Conservation (phyloP, 2,113 vertebrate genomes). For the Ageneiosus marmoratus region DNA sequence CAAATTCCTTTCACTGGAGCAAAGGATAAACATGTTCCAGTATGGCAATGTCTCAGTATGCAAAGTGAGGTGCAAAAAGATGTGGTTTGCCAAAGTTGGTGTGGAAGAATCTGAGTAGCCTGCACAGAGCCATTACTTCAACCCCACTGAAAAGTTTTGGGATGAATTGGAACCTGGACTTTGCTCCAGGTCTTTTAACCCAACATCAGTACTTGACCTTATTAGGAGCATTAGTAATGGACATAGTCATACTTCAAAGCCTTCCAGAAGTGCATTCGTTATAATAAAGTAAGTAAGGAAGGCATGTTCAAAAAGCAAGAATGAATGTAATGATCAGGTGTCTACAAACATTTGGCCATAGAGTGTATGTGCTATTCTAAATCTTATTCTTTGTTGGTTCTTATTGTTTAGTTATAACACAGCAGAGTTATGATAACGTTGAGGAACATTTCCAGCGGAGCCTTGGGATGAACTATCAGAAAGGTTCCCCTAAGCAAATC, state of each 20-base stretch:
- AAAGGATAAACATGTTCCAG: neutral
- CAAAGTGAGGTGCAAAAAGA: neutral
- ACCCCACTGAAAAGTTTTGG: neutral
- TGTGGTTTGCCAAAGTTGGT: neutral
- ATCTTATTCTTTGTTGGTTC: conserved; percentile 21
- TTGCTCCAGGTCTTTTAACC: neutral
- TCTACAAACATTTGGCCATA: neutral
- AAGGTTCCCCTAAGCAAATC: conserved; percentile 61
- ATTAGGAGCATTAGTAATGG: neutral
- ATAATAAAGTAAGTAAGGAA: neutral
- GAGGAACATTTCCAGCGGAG: conserved; percentile 81
- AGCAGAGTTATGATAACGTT: conserved; percentile 69
- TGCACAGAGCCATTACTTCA: neutral
- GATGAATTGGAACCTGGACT: neutral
- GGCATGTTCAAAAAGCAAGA: neutral
- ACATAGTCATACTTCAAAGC: neutral
- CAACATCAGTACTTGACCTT: no score
- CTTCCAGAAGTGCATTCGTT: neutral
- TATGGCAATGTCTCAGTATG: neutral
- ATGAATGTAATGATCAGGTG: neutral
- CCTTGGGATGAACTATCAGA: conserved; percentile 73
- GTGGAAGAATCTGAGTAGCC: neutral
- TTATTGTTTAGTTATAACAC: conserved; percentile 58
- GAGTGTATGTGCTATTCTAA: conserved; percentile 5
- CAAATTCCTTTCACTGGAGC: neutral